These are phyloP conservation scores for Diarsia dahlii DNA, from an alignment of 2,888 invertebrate species.

Conservation along the genomic window DNA sequence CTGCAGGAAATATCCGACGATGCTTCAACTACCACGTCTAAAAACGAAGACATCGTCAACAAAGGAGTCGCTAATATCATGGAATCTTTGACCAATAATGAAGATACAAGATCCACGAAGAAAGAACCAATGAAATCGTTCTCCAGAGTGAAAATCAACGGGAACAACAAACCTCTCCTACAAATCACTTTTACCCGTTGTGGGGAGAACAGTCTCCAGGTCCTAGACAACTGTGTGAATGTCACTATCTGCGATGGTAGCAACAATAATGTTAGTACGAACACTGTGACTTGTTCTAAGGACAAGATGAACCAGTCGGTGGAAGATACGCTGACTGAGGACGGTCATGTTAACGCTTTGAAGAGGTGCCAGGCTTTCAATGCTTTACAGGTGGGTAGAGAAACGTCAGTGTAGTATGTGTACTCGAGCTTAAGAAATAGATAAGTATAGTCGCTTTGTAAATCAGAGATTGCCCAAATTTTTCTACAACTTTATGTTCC, in stretches of 20 bases:
- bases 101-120: conserved; percentile 63
- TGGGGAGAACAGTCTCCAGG: conserved; percentile 85
- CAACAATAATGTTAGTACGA: conserved; percentile 50
- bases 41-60: conserved; percentile 79
- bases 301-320: conserved; percentile 77
- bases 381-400: conserved; percentile 84
- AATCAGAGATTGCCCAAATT: background rate
- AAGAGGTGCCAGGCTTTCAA: conserved; percentile 89
- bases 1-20: conserved; percentile 81
- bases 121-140: conserved; percentile 80
- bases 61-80: conserved; percentile 83
- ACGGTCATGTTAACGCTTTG: conserved; percentile 79
- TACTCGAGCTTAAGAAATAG: background rate
- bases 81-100: conserved; percentile 76
- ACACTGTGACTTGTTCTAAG: conserved; percentile 56
- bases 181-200: conserved; percentile 84
- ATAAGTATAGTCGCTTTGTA: no score
- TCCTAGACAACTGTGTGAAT: conserved; percentile 85
- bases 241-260: conserved; percentile 82
- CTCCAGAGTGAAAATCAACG: conserved; percentile 85
- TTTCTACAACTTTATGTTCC: background rate
- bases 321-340: conserved; percentile 81
- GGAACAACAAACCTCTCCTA: conserved; percentile 85
- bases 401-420: background rate
- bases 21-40: conserved; percentile 61